Conservation (phyloP, 1,140 invertebrate species). For the Cyphomyrmex costatus region DNA sequence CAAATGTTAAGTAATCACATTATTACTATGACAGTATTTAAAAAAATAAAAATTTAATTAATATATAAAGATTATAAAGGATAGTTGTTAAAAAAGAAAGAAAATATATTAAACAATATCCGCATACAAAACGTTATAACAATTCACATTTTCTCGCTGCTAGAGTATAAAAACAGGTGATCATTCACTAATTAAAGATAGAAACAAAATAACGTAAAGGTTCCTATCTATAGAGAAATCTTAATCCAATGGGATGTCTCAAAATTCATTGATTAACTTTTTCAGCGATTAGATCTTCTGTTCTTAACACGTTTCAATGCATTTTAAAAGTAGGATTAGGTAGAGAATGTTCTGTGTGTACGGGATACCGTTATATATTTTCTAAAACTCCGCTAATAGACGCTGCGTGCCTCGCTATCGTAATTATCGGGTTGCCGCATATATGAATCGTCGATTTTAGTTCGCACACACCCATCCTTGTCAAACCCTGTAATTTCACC, state of each 20-base stretch:
- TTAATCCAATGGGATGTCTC: not conserved
- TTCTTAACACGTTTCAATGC: not conserved
- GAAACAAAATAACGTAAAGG: not conserved
- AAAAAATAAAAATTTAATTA: no score
- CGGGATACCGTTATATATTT: constrained; percentile 15
- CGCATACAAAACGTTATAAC: no score
- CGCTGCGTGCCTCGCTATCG: constrained; percentile 18
- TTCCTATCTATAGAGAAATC: not conserved
- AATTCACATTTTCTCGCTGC: no score
- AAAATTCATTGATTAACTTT: not conserved
- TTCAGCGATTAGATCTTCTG: not conserved
- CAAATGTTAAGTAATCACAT: no score
- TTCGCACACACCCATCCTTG: constrained; percentile 27
- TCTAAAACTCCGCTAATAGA: constrained; percentile 35
- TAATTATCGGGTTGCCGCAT: constrained; percentile 37
- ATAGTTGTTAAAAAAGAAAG: no score
- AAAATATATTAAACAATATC: no score
- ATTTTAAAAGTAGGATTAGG: not conserved
- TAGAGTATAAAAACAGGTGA: no score
- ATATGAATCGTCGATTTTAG: constrained; percentile 50
- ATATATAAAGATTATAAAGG: no score
- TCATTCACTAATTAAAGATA: not conserved
- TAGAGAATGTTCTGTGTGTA: not conserved
- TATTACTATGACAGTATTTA: no score
- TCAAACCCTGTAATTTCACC: constrained; percentile 46